Evolutionary conservation across 2,797 vertebrate genomes (phyloP).

Genomic region (Lemur catta): DNA sequence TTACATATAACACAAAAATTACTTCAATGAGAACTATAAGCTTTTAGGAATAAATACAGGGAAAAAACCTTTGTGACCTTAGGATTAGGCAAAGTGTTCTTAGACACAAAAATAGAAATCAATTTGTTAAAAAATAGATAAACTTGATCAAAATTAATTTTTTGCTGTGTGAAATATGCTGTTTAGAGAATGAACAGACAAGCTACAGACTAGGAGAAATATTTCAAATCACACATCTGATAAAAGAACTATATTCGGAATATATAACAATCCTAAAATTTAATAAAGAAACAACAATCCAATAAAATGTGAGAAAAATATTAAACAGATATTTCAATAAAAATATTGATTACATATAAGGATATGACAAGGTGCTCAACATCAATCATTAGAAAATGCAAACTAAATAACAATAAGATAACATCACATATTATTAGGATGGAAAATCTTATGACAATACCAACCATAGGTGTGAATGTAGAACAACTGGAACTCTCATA

Average conservation of each 20-base stretch:
- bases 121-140: background rate
- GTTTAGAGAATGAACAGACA: background rate
- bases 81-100: background rate
- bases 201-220: no score
- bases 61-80: background rate
- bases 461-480: background rate
- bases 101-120: background rate
- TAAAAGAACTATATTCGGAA: background rate
- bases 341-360: background rate
- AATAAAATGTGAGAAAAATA: background rate
- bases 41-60: background rate
- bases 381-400: background rate
- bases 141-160: background rate
- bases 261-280: background rate
- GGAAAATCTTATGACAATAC: background rate
- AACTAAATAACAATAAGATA: background rate
- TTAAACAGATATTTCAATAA: background rate
- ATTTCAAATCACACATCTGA: background rate
- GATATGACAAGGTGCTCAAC: background rate
- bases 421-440: background rate
- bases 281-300: background rate
- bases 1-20: background rate
- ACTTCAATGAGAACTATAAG: background rate
- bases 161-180: background rate
- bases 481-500: background rate